A percentile compares a stretch with the other conserved stretches of the same genome.
phyloP scores from a whole-genome alignment of 2,888 invertebrate species.

The Halictus quadricinctus region DNA sequence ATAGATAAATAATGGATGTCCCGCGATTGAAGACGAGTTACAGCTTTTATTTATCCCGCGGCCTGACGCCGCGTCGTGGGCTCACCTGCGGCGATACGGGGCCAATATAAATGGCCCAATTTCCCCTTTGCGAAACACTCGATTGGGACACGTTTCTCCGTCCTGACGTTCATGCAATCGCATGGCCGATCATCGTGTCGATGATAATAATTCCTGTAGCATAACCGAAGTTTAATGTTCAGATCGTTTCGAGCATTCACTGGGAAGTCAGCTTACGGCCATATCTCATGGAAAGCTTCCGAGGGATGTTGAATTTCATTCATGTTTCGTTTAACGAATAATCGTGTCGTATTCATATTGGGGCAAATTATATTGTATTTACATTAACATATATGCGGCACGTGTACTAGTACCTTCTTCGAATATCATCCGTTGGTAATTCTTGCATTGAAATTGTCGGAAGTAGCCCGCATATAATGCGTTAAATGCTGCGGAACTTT shows the following conservation, averaged over 20 bases:
- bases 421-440: too few relatives aligned
- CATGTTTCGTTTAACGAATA: background rate
- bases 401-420: too few relatives aligned
- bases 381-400: background rate
- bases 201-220: background rate
- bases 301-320: background rate
- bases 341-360: background rate
- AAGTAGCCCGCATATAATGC: too few relatives aligned
- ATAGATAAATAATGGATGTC: constrained; percentile 35
- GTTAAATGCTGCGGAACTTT: background rate
- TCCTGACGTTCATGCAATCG: background rate
- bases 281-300: background rate
- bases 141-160: background rate
- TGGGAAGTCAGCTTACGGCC: background rate
- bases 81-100: constrained; percentile 9
- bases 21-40: background rate
- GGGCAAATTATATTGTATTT: background rate
- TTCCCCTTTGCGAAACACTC: background rate
- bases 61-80: background rate
- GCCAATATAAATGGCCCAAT: background rate
- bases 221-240: background rate
- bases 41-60: background rate
- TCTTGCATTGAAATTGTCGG: too few relatives aligned
- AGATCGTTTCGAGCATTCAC: background rate
- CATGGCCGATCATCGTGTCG: background rate